Evolutionary conservation across 2,888 invertebrate species (phyloP).

Genomic region (Aromia moschata): DNA sequence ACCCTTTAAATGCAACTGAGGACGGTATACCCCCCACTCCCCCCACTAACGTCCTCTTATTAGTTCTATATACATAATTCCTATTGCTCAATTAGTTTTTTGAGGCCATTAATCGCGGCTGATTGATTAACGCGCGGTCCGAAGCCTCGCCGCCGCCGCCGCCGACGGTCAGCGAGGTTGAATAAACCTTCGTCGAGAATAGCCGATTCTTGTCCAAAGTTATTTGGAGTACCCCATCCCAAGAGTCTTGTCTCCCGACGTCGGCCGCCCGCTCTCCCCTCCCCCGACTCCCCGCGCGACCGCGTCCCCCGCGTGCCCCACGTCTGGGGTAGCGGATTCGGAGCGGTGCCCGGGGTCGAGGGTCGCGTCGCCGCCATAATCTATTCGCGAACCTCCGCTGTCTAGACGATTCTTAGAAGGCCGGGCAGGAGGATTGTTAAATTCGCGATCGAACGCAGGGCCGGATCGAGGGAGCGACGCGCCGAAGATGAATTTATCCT

Average conservation of each 20-base stretch:
- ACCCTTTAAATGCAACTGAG: too few species aligned
- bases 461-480: not conserved
- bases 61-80: too few species aligned
- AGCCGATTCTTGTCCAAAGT: not conserved
- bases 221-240: conserved; percentile 12
- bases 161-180: too few species aligned
- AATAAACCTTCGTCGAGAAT: conserved; percentile 14
- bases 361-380: conserved; percentile 23
- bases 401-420: conserved; percentile 24
- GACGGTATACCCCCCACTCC: too few species aligned
- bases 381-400: conserved; percentile 21
- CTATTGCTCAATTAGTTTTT: too few species aligned
- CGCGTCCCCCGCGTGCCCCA: too few species aligned
- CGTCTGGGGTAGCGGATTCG: conserved; percentile 14
- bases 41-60: too few species aligned
- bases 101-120: too few species aligned
- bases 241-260: conserved; percentile 8
- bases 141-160: too few species aligned
- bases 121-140: too few species aligned
- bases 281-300: too few species aligned
- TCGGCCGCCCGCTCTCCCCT: too few species aligned
- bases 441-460: conserved; percentile 4
- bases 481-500: not conserved
- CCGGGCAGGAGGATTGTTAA: conserved; percentile 17
- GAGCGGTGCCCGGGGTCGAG: conserved; percentile 12